These are phyloP conservation scores for Mus caroli DNA, from an alignment of 2,797 vertebrate genomes.

Conservation along the genomic window DNA sequence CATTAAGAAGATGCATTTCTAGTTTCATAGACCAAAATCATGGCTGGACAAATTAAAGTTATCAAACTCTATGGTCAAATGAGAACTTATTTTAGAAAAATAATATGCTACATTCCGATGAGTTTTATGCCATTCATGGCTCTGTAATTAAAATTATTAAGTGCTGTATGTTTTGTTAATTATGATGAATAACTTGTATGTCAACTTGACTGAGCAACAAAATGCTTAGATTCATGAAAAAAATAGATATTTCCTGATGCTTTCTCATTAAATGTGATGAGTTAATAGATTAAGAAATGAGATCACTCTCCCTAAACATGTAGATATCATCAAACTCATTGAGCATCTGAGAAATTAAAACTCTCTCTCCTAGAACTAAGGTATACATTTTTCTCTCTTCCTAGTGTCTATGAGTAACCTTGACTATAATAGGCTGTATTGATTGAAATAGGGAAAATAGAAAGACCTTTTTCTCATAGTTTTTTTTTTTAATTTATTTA, in stretches of 20 bases:
- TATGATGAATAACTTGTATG: neutral
- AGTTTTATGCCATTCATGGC: slow-evolving; percentile 1
- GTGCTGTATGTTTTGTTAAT: neutral
- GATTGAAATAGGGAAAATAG: neutral
- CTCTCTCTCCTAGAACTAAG: neutral
- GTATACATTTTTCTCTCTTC: neutral
- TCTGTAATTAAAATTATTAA: slow-evolving; percentile 44
- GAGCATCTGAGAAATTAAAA: neutral
- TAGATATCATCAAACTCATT: neutral
- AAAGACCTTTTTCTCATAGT: neutral
- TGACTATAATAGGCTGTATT: neutral
- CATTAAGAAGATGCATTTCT: neutral
- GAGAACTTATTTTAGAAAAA: slow-evolving; percentile 39
- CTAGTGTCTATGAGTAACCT: neutral
- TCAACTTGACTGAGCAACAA: neutral
- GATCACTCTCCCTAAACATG: neutral
- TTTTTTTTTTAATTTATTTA: neutral
- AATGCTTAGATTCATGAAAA: neutral
- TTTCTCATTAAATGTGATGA: neutral
- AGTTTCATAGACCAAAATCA: slow-evolving; percentile 23
- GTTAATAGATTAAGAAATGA: neutral
- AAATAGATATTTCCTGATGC: neutral
- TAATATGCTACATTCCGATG: neutral
- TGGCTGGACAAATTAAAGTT: neutral
- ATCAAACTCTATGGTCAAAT: slow-evolving; percentile 13